A percentile compares a stretch with the other conserved stretches of the same genome.
These are phyloP conservation scores for Aphyosemion australe DNA, from an alignment of 2,113 vertebrate genomes.

Conservation along the genomic window DNA sequence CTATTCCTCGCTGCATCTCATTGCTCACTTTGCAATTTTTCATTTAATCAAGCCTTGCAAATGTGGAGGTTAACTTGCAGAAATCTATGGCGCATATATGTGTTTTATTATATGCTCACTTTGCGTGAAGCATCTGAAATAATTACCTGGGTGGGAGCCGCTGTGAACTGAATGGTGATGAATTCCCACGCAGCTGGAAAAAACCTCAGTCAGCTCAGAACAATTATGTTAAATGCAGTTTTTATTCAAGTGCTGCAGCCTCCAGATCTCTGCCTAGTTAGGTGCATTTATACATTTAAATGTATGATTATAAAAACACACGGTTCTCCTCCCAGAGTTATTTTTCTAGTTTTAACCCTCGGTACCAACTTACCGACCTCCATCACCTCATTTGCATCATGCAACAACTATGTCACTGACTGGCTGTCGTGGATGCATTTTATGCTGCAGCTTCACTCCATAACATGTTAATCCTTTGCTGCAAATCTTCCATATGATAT, in stretches of 20 bases:
- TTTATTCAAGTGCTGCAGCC: conserved; percentile 31
- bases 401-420: background rate
- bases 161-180: conserved; percentile 19
- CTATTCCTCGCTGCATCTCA: conserved; percentile 11
- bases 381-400: background rate
- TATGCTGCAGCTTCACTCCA: background rate
- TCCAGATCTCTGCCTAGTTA: conserved; percentile 13
- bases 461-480: background rate
- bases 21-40: conserved; percentile 12
- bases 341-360: background rate
- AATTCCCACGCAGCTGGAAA: conserved; percentile 41
- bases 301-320: conserved; percentile 10
- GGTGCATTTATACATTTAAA: conserved; percentile 17
- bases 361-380: background rate
- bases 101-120: conserved; percentile 40
- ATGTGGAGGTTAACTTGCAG: conserved; percentile 46
- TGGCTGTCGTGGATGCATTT: background rate
- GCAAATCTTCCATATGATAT: background rate
- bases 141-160: conserved; percentile 47
- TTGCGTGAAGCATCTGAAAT: conserved; percentile 37
- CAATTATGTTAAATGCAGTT: conserved; percentile 50
- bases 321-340: background rate
- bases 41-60: conserved; percentile 11
- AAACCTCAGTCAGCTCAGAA: conserved; percentile 30
- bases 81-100: conserved; percentile 30